phyloP scores from a whole-genome alignment of 2,797 vertebrate species.

The Darevskia mixta region DNA sequence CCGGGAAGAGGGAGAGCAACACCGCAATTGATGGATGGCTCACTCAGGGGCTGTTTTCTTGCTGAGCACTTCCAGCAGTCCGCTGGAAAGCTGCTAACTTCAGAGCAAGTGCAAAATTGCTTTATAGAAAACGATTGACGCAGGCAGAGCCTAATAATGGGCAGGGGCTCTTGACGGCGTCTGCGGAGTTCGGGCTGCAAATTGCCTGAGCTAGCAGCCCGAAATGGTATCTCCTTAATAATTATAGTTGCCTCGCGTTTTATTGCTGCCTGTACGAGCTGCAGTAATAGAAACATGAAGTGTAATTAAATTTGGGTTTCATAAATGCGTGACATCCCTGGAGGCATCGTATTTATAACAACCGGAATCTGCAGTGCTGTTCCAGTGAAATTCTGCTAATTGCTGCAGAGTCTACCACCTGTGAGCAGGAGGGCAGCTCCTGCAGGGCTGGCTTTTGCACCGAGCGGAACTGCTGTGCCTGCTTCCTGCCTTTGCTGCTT shows the following conservation, averaged over 20 bases:
- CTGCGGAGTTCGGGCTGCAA: rapidly evolving
- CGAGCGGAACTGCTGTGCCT: neutral
- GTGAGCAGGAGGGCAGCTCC: neutral
- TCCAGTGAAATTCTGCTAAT: conserved; percentile 41
- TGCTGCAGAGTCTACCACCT: conserved; percentile 25
- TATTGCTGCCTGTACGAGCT: conserved; percentile 22
- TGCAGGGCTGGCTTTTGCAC: conserved; percentile 38
- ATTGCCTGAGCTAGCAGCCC: neutral
- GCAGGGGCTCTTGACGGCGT: neutral
- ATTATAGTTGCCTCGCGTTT: neutral
- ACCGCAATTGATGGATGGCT: neutral
- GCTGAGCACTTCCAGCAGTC: neutral
- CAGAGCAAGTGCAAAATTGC: conserved; percentile 27
- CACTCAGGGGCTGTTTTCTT: neutral
- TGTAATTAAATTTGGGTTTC: conserved; percentile 30
- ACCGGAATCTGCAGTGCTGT: conserved; percentile 19
- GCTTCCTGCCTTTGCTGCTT: neutral
- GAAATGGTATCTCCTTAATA: conserved; percentile 21
- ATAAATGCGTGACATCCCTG: conserved; percentile 20
- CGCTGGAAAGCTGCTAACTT: neutral
- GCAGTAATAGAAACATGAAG: conserved; percentile 23
- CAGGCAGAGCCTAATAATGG: conserved; percentile 7
- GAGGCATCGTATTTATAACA: conserved; percentile 14
- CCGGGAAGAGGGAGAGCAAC: neutral
- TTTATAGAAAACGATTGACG: conserved; percentile 24